These are phyloP conservation scores for Sinella curviseta DNA, from an alignment of 1,140 invertebrate genomes.

Conservation along the genomic window DNA sequence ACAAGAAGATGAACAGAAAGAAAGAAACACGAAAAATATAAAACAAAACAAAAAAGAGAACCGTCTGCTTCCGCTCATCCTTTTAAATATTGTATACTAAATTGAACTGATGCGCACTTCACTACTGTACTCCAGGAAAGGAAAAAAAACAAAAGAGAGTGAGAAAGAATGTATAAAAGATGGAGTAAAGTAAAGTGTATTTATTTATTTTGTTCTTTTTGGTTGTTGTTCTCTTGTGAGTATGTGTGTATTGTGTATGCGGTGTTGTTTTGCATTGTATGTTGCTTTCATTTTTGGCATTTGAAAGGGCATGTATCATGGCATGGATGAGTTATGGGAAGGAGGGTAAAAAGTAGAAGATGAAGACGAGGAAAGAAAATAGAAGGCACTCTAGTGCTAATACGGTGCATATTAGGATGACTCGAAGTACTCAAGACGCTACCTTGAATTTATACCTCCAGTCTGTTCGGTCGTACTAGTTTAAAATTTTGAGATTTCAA, in stretches of 20 bases:
- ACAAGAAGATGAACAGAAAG: background rate
- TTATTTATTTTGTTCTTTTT: background rate
- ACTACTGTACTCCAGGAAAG: too few relatives aligned
- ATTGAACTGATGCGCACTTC: too few relatives aligned
- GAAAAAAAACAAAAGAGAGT: background rate
- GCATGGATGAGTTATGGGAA: background rate
- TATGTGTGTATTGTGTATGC: background rate
- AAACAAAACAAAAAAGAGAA: background rate
- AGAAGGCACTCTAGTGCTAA: background rate
- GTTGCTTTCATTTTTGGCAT: background rate
- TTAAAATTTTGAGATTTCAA: too few relatives aligned
- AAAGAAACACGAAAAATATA: background rate
- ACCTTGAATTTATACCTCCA: too few relatives aligned
- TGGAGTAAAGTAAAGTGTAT: background rate
- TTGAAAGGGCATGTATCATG: slow-evolving; percentile 1
- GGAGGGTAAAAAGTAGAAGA: background rate
- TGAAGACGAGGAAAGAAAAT: background rate
- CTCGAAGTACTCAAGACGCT: too few relatives aligned
- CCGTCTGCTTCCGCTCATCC: too few relatives aligned
- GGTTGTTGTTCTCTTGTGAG: background rate
- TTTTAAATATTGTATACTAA: too few relatives aligned
- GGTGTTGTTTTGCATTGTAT: background rate
- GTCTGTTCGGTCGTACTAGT: too few relatives aligned
- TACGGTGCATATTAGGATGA: background rate
- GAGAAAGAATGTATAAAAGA: background rate